A percentile compares a stretch with the other conserved stretches of the same genome.
phyloP scores from a whole-genome alignment of 1,140 invertebrate species.

The Drosophila dunni region DNA sequence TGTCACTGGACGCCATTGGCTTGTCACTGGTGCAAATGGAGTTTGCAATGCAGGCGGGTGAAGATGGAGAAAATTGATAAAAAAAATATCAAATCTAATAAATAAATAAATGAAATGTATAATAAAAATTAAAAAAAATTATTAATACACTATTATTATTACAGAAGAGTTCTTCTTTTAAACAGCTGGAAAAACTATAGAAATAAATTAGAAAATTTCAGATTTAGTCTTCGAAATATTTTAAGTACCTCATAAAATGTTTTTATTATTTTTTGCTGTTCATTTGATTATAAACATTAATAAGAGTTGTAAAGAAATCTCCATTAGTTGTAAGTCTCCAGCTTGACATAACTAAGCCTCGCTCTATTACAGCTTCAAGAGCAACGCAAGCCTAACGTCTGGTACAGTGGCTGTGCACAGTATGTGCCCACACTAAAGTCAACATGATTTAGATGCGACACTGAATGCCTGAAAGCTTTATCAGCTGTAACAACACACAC shows the following conservation, averaged over 20 bases:
- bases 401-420: constrained; percentile 16
- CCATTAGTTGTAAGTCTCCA: not conserved
- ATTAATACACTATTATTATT: not conserved
- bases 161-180: no score
- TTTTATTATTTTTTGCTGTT: not conserved
- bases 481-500: constrained; percentile 65
- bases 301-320: constrained; percentile 9
- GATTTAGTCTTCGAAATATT: no score
- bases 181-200: no score
- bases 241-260: not conserved
- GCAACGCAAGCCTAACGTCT: constrained; percentile 11
- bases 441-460: constrained; percentile 61
- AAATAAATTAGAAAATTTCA: no score
- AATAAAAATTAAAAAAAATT: no score
- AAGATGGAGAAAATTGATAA: no score
- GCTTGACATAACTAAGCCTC: constrained; percentile 20
- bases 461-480: constrained; percentile 60
- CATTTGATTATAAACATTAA: constrained; percentile 18
- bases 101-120: no score
- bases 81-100: no score
- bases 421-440: constrained; percentile 37
- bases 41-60: not conserved
- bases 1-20: not conserved
- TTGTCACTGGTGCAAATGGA: constrained; percentile 14
- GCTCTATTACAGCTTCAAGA: constrained; percentile 4